phyloP scores from a whole-genome alignment of 23 tunicate genomes.

The Oikopleura albicans region DNA sequence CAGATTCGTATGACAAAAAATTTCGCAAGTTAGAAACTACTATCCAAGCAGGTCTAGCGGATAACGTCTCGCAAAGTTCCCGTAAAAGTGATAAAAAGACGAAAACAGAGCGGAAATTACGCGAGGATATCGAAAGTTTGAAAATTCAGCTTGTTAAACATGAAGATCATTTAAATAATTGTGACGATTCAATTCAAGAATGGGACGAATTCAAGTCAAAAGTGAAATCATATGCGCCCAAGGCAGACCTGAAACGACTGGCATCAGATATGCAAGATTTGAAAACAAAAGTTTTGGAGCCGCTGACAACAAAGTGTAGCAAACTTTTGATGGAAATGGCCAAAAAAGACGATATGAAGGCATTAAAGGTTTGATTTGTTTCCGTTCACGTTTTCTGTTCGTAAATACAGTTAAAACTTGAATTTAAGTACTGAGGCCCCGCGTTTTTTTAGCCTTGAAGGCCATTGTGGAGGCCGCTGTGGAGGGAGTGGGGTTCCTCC shows the following conservation, averaged over 20 bases:
- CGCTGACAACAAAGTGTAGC: neutral
- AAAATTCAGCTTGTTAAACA: neutral
- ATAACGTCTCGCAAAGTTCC: neutral
- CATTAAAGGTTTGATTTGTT: too few relatives aligned
- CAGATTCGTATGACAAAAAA: too few relatives aligned
- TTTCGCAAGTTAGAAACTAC: neutral
- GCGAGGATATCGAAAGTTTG: neutral
- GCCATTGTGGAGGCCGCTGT: too few relatives aligned
- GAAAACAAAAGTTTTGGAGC: conserved; percentile 7
- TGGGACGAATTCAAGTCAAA: neutral
- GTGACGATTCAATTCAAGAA: neutral
- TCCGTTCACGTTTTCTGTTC: too few relatives aligned
- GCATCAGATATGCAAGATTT: neutral
- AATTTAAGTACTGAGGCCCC: too few relatives aligned
- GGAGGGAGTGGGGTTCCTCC: too few relatives aligned
- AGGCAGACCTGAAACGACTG: neutral
- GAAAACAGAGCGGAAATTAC: neutral
- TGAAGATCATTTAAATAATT: neutral
- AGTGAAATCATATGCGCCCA: neutral
- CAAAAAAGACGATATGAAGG: neutral
- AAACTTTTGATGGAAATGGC: neutral
- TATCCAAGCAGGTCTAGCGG: neutral
- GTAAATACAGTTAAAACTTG: too few relatives aligned
- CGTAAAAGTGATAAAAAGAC: neutral
- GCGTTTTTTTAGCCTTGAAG: too few relatives aligned